These are phyloP conservation scores for Gambusia affinis DNA, from an alignment of 2,113 vertebrate species.

Conservation along the genomic window DNA sequence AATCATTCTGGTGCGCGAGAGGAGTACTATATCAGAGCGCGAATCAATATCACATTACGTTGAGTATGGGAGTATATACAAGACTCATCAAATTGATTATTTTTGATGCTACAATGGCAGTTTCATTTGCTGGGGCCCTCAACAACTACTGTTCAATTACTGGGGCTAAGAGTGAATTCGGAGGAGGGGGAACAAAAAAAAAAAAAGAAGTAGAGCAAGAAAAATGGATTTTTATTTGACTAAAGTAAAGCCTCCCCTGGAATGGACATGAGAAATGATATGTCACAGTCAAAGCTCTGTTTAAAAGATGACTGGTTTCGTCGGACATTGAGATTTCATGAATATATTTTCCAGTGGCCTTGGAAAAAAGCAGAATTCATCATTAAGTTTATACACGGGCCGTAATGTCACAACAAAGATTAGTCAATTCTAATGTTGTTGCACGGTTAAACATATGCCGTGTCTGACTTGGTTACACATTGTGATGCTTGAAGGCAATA, in stretches of 20 bases:
- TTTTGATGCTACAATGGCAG: slow-evolving; percentile 82
- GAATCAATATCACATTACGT: slow-evolving; percentile 85
- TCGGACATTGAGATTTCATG: slow-evolving; percentile 85
- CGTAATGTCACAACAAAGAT: slow-evolving; percentile 78
- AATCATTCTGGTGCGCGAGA: slow-evolving; percentile 73
- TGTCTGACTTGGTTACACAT: slow-evolving; percentile 26
- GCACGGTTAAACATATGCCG: slow-evolving; percentile 51
- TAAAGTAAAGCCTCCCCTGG: slow-evolving; percentile 74
- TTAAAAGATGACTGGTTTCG: slow-evolving; percentile 83
- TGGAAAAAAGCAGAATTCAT: slow-evolving; percentile 78
- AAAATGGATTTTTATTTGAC: slow-evolving; percentile 81
- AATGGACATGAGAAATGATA: slow-evolving; percentile 77
- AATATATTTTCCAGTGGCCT: slow-evolving; percentile 80
- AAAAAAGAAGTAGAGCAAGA: slow-evolving; percentile 57
- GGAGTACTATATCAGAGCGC: slow-evolving; percentile 73
- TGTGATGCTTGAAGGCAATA: slow-evolving; percentile 22
- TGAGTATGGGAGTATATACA: slow-evolving; percentile 81
- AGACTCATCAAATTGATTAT: slow-evolving; percentile 85
- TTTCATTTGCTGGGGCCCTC: slow-evolving; percentile 75
- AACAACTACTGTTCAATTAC: slow-evolving; percentile 78
- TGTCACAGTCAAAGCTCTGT: slow-evolving; percentile 76
- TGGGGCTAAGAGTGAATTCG: slow-evolving; percentile 51
- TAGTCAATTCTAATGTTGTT: slow-evolving; percentile 75
- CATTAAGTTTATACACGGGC: slow-evolving; percentile 75
- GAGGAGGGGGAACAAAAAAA: slow-evolving; percentile 8